Evolutionary conservation across 2,113 vertebrate species (phyloP), one percentile per base, ranked within the genome.

Genomic region (Bothrops jararaca): DNA sequence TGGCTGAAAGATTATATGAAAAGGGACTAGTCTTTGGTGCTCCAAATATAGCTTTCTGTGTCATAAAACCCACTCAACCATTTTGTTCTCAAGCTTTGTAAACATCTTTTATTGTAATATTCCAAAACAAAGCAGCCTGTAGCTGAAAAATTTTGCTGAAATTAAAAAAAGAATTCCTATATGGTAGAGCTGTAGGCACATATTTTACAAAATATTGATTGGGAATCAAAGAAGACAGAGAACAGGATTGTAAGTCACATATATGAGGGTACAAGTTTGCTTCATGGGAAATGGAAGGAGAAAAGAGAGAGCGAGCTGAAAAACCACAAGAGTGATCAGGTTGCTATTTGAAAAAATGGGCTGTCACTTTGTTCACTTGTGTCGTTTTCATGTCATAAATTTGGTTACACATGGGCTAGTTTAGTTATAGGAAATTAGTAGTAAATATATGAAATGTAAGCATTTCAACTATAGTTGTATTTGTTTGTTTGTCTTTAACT

Each of bases 201-300:
- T 89, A 52, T 93, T 93, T 13, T 95, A 64, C 74, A 89, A 88
- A 93, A 5, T 87, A 89, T 88, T 54, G 5, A 24, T 85, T 54
- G 93, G 39, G 80, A 92, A 91, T 92, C 64, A 22, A 85, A 8
- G 0, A 3, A 39, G 39, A 26, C 3, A 15, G n/a, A 0, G 50
- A 93, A 53, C 34, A 45, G 9, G 0, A 45, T 89, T 69, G 91
- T 90, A 48, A 60, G n/a, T 48, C 91, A 1, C 29, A 0, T 9
- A 87, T 86, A 69, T 50, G 56, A 34, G 52, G 90, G 4, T 22
- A 4, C 4, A 52, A 85, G 85, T 90, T 89, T 89, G 50, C 88
- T 53, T 54, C 42, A n/a, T 54, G 1, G 1, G 58, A 34, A n/a
- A 87, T 53, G 34, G 23, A 50, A 34, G 52, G 86, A 53, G 57